Evolutionary conservation across 2,888 invertebrate genomes (phyloP).

Genomic region (Sarcophaga subvicina): DNA sequence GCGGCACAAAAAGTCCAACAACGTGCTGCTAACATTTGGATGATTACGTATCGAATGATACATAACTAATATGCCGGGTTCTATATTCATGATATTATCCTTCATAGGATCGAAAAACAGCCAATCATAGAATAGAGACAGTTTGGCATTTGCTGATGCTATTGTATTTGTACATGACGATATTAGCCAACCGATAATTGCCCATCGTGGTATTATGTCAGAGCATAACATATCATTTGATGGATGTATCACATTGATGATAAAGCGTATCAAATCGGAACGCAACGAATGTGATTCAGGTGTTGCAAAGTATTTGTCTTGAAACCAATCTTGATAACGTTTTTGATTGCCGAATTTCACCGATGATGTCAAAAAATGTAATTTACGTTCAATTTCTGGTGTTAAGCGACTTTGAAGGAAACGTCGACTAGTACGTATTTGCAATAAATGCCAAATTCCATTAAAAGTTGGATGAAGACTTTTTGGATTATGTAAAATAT

Average conservation of each 20-base stretch:
- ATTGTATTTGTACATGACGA: constrained; percentile 87
- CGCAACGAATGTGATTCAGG: constrained; percentile 87
- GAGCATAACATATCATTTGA: constrained; percentile 87
- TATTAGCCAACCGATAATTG: constrained; percentile 87
- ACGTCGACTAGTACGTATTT: constrained; percentile 84
- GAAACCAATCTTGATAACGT: constrained; percentile 88
- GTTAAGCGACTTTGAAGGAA: constrained; percentile 85
- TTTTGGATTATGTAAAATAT: constrained; percentile 85
- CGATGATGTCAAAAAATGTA: constrained; percentile 84
- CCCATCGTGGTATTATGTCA: constrained; percentile 88
- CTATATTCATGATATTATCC: constrained; percentile 88
- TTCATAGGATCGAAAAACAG: constrained; percentile 86
- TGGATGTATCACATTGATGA: constrained; percentile 87
- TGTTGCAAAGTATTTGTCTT: constrained; percentile 86
- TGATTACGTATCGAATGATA: constrained; percentile 86
- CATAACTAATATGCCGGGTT: constrained; percentile 88
- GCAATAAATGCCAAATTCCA: constrained; percentile 85
- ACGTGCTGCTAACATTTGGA: constrained; percentile 85
- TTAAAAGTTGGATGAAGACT: constrained; percentile 84
- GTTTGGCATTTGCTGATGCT: constrained; percentile 86
- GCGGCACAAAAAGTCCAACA: constrained; percentile 87
- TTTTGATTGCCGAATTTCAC: constrained; percentile 87
- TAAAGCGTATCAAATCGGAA: constrained; percentile 87
- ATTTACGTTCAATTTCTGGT: constrained; percentile 87
- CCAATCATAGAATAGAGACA: constrained; percentile 88